Percentiles rank a stretch among this genome's conserved stretches.
Evolutionary conservation across 2,113 vertebrate genomes (phyloP).

Genomic region (Carassius gibelio): DNA sequence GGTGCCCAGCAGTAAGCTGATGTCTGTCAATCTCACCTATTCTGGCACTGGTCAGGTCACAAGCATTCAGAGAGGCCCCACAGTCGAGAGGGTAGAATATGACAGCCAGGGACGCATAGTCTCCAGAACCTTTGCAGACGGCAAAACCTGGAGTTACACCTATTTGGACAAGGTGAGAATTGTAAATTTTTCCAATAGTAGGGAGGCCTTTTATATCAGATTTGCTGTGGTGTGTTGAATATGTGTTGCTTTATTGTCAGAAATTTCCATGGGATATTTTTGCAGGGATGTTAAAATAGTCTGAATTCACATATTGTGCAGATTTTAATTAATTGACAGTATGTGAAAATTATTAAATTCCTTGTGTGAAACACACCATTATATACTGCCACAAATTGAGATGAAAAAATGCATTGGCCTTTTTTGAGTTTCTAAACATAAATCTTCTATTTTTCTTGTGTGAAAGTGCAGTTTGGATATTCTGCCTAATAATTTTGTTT

Average conservation of each 20-base stretch:
- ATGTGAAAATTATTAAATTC: not conserved
- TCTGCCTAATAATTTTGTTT: not conserved
- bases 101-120: conserved; percentile 92
- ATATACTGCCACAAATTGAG: too few species aligned
- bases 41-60: conserved; percentile 92
- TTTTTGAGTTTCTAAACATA: not conserved
- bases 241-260: not conserved
- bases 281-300: not conserved
- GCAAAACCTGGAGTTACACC: conserved; percentile 97
- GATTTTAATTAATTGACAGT: not conserved
- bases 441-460: not conserved
- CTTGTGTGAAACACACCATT: not conserved
- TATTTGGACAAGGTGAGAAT: conserved; percentile 91
- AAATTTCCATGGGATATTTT: not conserved
- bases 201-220: not conserved
- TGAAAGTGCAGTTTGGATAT: not conserved
- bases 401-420: not conserved
- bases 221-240: not conserved
- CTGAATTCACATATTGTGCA: not conserved
- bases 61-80: conserved; percentile 90
- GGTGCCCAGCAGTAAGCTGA: conserved; percentile 97
- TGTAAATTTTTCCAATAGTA: not conserved
- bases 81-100: conserved; percentile 92
- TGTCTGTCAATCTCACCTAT: conserved; percentile 95
- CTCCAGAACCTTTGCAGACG: conserved; percentile 92